Evolutionary conservation across 2,888 invertebrate genomes (phyloP).

Genomic region (Pollenia angustigena): DNA sequence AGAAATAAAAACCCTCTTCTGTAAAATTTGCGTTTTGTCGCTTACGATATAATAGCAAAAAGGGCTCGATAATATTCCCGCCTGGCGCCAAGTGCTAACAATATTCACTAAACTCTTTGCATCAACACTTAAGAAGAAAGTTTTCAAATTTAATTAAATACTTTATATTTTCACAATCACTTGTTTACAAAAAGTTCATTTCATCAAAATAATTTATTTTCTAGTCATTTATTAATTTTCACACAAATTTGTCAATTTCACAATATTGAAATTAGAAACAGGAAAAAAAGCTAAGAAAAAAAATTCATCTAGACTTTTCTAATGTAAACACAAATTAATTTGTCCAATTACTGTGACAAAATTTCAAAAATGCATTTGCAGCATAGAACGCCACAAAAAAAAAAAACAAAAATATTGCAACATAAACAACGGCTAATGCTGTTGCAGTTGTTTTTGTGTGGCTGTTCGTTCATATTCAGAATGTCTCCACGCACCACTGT

Average conservation of each 20-base stretch:
- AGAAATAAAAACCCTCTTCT: too few species aligned
- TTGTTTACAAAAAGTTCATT: conserved; percentile 13
- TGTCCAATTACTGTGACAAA: conserved; percentile 84
- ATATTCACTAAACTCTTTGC: neutral
- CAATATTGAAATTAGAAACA: conserved; percentile 28
- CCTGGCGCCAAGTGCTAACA: neutral
- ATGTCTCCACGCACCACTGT: conserved; percentile 72
- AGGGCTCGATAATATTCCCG: neutral
- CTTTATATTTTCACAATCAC: neutral
- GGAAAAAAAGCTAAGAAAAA: neutral
- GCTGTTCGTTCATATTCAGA: conserved; percentile 56
- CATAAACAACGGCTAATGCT: conserved; percentile 20
- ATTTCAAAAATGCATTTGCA: conserved; percentile 81
- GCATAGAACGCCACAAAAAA: conserved; percentile 29
- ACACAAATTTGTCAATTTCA: conserved; percentile 55
- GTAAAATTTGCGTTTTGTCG: too few species aligned
- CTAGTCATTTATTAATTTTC: conserved; percentile 53
- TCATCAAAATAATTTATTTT: conserved; percentile 35
- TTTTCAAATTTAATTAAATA: conserved; percentile 2
- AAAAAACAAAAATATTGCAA: conserved; percentile 48
- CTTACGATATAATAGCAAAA: too few species aligned
- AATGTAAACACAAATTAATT: conserved; percentile 80
- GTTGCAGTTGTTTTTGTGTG: neutral
- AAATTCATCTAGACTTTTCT: conserved; percentile 8
- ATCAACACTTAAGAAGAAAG: conserved; percentile 8